Evolutionary conservation across 2,797 vertebrate species (phyloP).

Genomic region (Lates japonicus): DNA sequence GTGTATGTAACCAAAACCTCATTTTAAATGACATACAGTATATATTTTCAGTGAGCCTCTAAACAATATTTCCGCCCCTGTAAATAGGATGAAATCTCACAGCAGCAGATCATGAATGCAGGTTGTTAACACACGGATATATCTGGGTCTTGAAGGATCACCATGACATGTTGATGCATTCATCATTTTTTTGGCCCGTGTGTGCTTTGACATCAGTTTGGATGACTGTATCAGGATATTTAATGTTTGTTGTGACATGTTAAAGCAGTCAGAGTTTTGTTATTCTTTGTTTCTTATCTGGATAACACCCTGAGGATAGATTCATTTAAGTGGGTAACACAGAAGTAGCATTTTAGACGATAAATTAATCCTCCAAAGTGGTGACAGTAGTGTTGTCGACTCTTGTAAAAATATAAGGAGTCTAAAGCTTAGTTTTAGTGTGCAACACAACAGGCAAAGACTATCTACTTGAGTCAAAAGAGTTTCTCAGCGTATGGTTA

Average conservation of each 20-base stretch:
- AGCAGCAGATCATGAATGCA: neutral
- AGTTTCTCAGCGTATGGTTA: neutral
- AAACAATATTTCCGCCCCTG: neutral
- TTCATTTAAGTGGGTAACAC: neutral
- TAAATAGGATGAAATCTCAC: neutral
- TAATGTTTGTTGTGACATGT: conserved; percentile 11
- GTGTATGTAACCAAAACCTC: neutral
- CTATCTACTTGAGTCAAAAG: neutral
- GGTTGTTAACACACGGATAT: too few relatives aligned
- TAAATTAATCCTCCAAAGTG: neutral
- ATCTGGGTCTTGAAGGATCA: too few relatives aligned
- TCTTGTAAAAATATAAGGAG: too few relatives aligned
- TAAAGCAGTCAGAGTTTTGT: neutral
- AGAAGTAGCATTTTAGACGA: neutral
- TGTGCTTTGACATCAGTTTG: neutral
- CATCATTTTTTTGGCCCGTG: neutral
- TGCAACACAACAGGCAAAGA: neutral
- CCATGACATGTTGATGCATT: too few relatives aligned
- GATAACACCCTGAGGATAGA: neutral
- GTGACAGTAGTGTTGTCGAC: too few relatives aligned
- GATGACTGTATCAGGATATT: neutral
- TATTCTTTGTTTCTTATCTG: neutral
- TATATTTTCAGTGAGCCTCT: neutral
- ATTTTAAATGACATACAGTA: neutral
- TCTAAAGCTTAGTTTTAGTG: neutral